Evolutionary conservation across 2,113 vertebrate genomes (phyloP).

Genomic region (Falco punctatus): DNA sequence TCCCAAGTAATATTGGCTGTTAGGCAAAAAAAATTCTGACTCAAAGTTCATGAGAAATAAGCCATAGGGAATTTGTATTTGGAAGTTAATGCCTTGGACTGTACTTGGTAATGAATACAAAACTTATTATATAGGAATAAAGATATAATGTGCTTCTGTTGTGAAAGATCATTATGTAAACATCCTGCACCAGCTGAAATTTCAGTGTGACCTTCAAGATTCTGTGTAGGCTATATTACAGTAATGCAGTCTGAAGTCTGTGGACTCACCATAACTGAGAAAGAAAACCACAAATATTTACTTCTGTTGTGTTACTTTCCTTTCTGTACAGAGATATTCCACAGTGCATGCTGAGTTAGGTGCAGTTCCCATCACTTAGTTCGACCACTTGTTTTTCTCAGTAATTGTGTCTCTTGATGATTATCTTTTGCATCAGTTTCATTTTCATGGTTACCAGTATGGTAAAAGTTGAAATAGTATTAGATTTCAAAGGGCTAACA

Average conservation of each 20-base stretch:
- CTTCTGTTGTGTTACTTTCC: neutral
- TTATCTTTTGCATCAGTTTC: neutral
- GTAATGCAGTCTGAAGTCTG: neutral
- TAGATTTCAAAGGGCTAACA: neutral
- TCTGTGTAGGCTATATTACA: neutral
- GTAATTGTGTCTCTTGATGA: neutral
- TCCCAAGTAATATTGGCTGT: neutral
- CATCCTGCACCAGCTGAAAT: neutral
- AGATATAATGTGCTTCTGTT: neutral
- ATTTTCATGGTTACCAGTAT: neutral
- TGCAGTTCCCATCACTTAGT: neutral
- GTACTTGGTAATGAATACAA: neutral
- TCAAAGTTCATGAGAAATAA: neutral
- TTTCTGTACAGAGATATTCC: neutral
- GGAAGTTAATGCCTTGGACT: neutral
- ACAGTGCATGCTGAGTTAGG: neutral
- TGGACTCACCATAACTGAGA: neutral
- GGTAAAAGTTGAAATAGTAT: neutral
- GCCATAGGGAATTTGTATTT: neutral
- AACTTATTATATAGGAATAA: neutral
- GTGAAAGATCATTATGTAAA: neutral
- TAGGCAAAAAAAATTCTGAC: neutral
- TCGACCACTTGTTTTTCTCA: slow-evolving; percentile 1
- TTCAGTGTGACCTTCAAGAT: neutral
- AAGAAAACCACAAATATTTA: slow-evolving; percentile 7